phyloP scores from a whole-genome alignment of 1,140 invertebrate genomes.

The Mizuhopecten yessoensis region DNA sequence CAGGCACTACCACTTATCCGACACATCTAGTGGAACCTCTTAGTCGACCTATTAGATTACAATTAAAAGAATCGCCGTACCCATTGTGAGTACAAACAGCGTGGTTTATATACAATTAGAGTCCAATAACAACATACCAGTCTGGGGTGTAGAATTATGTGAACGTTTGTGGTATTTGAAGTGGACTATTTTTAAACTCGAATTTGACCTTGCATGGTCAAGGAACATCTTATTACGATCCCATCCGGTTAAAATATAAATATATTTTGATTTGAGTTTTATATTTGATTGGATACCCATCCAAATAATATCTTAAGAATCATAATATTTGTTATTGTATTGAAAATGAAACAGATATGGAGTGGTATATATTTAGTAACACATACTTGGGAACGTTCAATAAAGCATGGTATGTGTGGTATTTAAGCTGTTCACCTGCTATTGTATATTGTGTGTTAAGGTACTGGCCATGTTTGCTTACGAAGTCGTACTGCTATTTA shows the following conservation, averaged over 20 bases:
- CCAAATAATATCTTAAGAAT: neutral
- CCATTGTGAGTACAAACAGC: neutral
- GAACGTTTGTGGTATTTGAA: neutral
- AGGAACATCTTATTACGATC: neutral
- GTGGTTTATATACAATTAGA: neutral
- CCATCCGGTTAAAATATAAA: neutral
- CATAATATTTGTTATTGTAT: constrained; percentile 20
- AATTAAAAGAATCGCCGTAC: neutral
- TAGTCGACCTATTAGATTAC: constrained; percentile 17
- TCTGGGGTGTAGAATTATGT: neutral
- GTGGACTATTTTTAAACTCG: neutral
- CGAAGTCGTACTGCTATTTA: too few species aligned
- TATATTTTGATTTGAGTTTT: constrained; percentile 19
- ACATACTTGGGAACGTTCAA: neutral
- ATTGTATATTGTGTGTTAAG: neutral
- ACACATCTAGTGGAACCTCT: neutral
- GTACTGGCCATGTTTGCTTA: neutral
- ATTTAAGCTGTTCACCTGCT: neutral
- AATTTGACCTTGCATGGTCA: neutral
- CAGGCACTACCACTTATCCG: neutral
- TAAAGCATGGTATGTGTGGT: neutral
- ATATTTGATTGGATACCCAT: constrained; percentile 25
- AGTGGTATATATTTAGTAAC: neutral
- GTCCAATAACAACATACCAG: neutral
- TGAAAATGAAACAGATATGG: neutral